These are phyloP conservation scores for Cephalotes varians DNA, from an alignment of 2,888 invertebrate genomes.

Conservation along the genomic window DNA sequence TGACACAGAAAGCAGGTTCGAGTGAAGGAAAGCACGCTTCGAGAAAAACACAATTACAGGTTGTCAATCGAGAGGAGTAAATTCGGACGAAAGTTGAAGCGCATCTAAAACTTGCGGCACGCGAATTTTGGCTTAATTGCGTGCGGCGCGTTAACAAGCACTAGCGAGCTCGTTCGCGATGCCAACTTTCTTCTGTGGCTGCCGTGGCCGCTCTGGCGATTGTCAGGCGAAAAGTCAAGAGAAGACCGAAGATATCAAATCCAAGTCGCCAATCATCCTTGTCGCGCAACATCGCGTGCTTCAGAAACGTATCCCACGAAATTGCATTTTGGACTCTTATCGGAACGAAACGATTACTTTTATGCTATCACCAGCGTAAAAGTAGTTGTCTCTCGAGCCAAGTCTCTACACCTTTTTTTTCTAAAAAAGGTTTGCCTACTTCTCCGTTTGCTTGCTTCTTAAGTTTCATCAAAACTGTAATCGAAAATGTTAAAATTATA, in stretches of 20 bases:
- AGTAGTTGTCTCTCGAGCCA: neutral
- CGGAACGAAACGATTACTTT: constrained; percentile 21
- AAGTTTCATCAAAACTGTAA: neutral
- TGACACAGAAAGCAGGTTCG: neutral
- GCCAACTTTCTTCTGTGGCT: neutral
- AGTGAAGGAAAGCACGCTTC: neutral
- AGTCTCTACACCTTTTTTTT: neutral
- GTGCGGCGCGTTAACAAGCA: neutral
- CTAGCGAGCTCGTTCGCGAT: neutral
- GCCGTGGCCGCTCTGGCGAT: neutral
- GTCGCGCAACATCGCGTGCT: constrained; percentile 78
- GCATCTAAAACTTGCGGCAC: neutral
- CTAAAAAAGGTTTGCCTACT: neutral
- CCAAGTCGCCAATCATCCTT: constrained; percentile 9
- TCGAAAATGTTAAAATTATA: neutral
- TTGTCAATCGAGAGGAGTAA: constrained; percentile 13
- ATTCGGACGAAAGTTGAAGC: neutral
- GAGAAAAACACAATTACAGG: neutral
- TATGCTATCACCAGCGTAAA: neutral
- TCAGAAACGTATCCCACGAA: constrained; percentile 73
- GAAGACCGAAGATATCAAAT: constrained; percentile 47
- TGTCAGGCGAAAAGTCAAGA: constrained; percentile 1
- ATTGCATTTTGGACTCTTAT: constrained; percentile 58
- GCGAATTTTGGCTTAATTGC: constrained; percentile 16
- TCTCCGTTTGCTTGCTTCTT: neutral